These are phyloP conservation scores for Daubentonia madagascariensis DNA, from an alignment of 2,113 vertebrate species.

Conservation along the genomic window DNA sequence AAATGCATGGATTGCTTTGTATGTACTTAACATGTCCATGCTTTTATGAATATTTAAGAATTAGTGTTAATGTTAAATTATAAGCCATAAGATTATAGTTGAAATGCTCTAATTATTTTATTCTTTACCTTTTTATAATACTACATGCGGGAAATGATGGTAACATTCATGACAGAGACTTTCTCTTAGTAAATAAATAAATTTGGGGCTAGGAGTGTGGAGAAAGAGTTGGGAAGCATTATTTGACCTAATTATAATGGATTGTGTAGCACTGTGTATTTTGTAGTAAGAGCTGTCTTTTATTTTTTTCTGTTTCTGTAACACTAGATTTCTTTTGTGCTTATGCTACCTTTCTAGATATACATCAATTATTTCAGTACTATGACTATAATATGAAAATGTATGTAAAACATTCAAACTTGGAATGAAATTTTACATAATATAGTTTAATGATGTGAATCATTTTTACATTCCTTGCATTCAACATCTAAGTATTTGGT, in stretches of 20 bases:
- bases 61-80: not conserved
- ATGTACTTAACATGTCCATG: not conserved
- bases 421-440: constrained; percentile 24
- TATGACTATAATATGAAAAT: not conserved
- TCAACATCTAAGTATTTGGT: not conserved
- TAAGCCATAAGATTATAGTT: not conserved
- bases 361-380: not conserved
- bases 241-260: not conserved
- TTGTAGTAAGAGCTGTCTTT: not conserved
- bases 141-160: not conserved
- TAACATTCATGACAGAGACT: not conserved
- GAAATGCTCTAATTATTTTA: not conserved
- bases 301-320: not conserved
- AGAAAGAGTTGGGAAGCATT: not conserved
- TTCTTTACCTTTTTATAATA: not conserved
- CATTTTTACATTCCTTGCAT: not conserved
- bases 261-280: not conserved
- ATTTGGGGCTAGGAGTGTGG: not conserved
- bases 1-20: not conserved
- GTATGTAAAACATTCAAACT: not conserved
- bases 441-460: not conserved
- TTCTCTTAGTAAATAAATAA: not conserved
- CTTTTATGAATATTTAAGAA: not conserved
- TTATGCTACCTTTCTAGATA: not conserved
- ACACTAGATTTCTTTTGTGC: not conserved